A percentile compares a stretch with the other conserved stretches of the same genome.
phyloP scores from a whole-genome alignment of 2,113 vertebrate species.

The Perccottus glenii region DNA sequence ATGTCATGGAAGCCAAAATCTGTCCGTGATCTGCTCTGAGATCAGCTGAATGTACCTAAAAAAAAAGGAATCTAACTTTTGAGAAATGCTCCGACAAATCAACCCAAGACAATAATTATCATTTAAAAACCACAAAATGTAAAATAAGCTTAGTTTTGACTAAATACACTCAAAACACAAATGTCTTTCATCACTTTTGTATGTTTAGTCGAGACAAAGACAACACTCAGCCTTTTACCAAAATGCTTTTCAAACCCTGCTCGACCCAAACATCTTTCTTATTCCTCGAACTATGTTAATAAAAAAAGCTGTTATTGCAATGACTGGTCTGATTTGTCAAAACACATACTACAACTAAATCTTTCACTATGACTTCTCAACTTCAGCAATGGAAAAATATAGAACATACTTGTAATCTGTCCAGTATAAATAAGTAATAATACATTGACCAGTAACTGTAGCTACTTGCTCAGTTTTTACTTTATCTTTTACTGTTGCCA shows the following conservation, averaged over 20 bases:
- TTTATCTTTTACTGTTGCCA: neutral
- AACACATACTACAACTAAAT: slow-evolving; percentile 20
- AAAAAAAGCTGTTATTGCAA: slow-evolving; percentile 41
- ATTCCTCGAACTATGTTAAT: slow-evolving; percentile 5
- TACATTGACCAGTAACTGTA: neutral
- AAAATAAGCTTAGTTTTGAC: slow-evolving; percentile 1
- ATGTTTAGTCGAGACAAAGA: slow-evolving; percentile 5
- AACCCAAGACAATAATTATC: neutral
- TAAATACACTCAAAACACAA: slow-evolving; percentile 12
- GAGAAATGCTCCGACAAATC: neutral
- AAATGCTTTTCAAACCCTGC: slow-evolving; percentile 21
- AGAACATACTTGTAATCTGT: no score
- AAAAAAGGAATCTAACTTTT: slow-evolving; percentile 35
- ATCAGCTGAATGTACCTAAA: slow-evolving; percentile 59
- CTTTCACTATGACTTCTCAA: slow-evolving; percentile 12
- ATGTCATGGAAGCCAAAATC: slow-evolving; percentile 16
- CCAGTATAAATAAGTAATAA: neutral
- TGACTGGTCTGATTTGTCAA: slow-evolving; percentile 35
- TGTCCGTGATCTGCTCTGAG: slow-evolving; percentile 13
- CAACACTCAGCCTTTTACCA: slow-evolving; percentile 11
- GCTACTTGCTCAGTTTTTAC: neutral
- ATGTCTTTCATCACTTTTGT: slow-evolving; percentile 20
- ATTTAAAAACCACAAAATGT: neutral
- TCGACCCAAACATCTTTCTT: neutral
- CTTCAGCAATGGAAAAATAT: neutral